Conservation (phyloP, 2,888 invertebrate species). For the Euproctis similis region DNA sequence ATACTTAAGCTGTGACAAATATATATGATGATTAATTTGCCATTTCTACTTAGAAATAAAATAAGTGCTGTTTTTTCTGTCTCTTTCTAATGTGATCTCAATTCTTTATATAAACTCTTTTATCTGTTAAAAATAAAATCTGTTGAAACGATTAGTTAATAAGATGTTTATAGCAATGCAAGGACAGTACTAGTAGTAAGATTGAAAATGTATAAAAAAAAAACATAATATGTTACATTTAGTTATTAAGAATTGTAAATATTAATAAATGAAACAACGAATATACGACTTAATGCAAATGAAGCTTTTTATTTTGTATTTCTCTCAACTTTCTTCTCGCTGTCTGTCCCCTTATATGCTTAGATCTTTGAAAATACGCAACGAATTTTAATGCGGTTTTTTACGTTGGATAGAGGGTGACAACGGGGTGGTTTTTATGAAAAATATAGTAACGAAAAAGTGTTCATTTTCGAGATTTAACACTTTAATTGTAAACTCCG, state of each 20-base stretch:
- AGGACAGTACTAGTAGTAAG: constrained; percentile 61
- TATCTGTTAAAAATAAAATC: constrained; percentile 26
- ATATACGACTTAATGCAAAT: constrained; percentile 55
- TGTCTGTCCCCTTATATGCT: no score
- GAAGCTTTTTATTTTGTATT: no score
- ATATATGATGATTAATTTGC: constrained; percentile 26
- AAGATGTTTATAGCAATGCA: constrained; percentile 40
- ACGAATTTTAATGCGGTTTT: no score
- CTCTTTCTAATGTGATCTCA: constrained; percentile 34
- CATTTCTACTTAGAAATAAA: constrained; percentile 23
- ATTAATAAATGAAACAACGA: constrained; percentile 49
- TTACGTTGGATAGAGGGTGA: no score
- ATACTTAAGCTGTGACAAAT: constrained; percentile 39
- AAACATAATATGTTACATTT: constrained; percentile 35
- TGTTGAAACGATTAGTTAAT: constrained; percentile 26
- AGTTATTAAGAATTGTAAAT: constrained; percentile 60
- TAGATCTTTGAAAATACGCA: no score
- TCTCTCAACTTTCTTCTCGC: no score
- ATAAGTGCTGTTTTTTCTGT: constrained; percentile 23
- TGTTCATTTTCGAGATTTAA: no score
- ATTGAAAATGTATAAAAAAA: constrained; percentile 50
- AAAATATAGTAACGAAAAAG: no score
- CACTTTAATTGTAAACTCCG: no score
- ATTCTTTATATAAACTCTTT: constrained; percentile 33
- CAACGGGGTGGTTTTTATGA: no score